Evolutionary conservation across 2,797 vertebrate species (phyloP).

Genomic region (Calcarius lapponicus): DNA sequence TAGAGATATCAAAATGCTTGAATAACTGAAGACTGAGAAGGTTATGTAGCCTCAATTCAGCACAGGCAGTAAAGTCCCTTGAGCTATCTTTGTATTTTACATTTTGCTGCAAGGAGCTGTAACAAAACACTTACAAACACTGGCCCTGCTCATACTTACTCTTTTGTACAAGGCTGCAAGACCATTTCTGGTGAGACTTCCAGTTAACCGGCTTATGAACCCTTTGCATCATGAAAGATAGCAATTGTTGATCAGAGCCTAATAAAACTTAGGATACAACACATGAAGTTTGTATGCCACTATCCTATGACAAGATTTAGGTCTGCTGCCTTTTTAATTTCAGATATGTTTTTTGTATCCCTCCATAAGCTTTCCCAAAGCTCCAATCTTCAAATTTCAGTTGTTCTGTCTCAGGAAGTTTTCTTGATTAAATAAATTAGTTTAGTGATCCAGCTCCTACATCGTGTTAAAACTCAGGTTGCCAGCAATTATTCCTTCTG

Average conservation of each 20-base stretch:
- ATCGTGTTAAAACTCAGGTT: constrained; percentile 67
- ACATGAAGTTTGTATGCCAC: neutral
- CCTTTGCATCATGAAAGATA: neutral
- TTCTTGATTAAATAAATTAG: constrained; percentile 72
- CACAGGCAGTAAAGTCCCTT: neutral
- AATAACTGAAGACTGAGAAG: neutral
- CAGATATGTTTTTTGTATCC: neutral
- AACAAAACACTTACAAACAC: neutral
- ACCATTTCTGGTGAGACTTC: neutral
- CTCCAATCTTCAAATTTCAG: constrained; percentile 13
- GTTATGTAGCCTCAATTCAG: neutral
- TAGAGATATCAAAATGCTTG: neutral
- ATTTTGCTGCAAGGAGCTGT: neutral
- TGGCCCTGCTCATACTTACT: neutral
- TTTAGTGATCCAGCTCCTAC: constrained; percentile 57
- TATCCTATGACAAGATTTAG: neutral
- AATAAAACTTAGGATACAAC: neutral
- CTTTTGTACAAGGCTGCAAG: neutral
- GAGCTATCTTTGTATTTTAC: neutral
- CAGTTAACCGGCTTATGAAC: neutral
- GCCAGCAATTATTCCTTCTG: constrained; percentile 71
- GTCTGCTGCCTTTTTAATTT: neutral
- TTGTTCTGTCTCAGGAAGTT: constrained; percentile 33
- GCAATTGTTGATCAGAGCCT: neutral
- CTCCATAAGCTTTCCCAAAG: neutral